Base-by-base conservation (phyloP, 2,888 invertebrate species). In the Pedicia rivosa region DNA sequence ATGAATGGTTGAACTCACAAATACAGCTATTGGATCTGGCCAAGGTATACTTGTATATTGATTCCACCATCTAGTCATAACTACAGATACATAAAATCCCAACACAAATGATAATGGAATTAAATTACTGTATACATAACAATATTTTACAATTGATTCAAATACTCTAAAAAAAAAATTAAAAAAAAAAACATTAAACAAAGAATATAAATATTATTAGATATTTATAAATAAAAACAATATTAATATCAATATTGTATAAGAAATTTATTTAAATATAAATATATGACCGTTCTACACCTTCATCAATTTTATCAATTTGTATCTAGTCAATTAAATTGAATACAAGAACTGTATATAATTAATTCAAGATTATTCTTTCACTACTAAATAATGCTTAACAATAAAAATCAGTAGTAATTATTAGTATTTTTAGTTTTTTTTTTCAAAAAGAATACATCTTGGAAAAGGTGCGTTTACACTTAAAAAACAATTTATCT, bases 21-120 rank as follows among this genome's bases (percentile, higher is more conserved):
- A 84, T n/a, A 86, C 81, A 5, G 83, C 84, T 36, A 81, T 72
- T 10, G 81, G 77, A 64, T 88, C 87, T 1, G 87, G 86, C 78
- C 83, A 84, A 2, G 88, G 87, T 49, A 87, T 84, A 35, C 65
- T 65, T 24, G 72, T 77, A 54, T 84, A 87, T 57, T 87, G 86
- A 54, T 68, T 76, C 86, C 87, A 87, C 91, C 91, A 92, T 49
- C 92, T 70, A 40, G 79, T 81, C 77, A 91, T 88, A 35, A 92
- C 88, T 46, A 91, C 77, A 6, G 82, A 78, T 36, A 92, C 90
- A 63, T 91, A 92, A 66, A 92, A 92, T 47, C 92, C 91, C 47
- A 92, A 69, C 41, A 92, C 88, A 59, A 92, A 92, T 5, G 91
- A 88, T 45, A 92, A 60, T 10, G 92, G 92, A 49, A 92, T 91